Percentiles rank a stretch among this genome's conserved stretches.
These are phyloP conservation scores for Ptychobarbus kaznakovi DNA, from an alignment of 2,797 vertebrate species.

Conservation along the genomic window DNA sequence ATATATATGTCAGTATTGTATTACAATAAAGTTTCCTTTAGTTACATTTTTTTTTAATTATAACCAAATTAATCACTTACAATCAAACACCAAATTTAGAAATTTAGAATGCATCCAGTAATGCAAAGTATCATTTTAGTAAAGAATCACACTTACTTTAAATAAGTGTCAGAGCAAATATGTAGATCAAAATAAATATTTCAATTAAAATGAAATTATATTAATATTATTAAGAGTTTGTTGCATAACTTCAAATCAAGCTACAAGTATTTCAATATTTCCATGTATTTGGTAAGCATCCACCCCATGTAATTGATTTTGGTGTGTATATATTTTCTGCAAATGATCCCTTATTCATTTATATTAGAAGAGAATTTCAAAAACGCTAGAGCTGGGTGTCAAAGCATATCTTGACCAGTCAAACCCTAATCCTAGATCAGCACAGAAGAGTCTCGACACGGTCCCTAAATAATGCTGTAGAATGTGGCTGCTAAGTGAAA, in stretches of 20 bases:
- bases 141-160: background rate
- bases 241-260: background rate
- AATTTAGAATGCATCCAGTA: background rate
- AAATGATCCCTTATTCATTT: background rate
- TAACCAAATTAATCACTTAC: background rate
- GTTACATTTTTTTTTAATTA: background rate
- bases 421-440: constrained; percentile 31
- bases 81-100: background rate
- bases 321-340: background rate
- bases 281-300: background rate
- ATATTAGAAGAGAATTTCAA: background rate
- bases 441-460: constrained; percentile 20
- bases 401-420: constrained; percentile 14
- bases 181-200: background rate
- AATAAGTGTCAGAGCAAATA: background rate
- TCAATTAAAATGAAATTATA: background rate
- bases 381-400: background rate
- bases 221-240: background rate
- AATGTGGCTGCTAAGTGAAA: constrained; percentile 53
- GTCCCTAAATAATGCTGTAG: constrained; percentile 32
- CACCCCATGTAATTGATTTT: background rate
- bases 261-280: background rate
- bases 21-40: background rate
- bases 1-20: background rate
- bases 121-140: background rate